Evolutionary conservation across 2,888 invertebrate species (phyloP).

Genomic region (Drosophila meridionalis): DNA sequence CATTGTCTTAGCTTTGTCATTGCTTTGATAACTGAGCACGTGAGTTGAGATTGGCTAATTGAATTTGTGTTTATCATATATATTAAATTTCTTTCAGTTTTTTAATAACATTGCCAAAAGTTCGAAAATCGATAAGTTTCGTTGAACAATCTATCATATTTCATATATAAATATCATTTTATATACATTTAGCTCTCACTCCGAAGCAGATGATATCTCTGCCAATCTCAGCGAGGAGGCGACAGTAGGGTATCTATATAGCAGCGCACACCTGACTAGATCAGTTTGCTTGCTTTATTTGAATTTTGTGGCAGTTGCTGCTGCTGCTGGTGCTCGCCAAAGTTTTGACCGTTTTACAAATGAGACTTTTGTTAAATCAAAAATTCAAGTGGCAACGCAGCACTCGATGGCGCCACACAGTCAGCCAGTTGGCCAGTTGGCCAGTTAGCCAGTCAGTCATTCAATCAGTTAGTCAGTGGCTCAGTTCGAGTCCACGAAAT

Average conservation of each 20-base stretch:
- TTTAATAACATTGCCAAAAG: background rate
- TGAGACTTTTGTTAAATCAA: slow-evolving; percentile 78
- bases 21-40: background rate
- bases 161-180: no score
- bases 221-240: background rate
- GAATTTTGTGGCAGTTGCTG: slow-evolving; percentile 42
- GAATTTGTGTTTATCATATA: background rate
- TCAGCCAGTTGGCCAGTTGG: slow-evolving; percentile 38
- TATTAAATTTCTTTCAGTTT: background rate
- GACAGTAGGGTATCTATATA: slow-evolving; percentile 3
- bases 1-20: background rate
- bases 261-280: slow-evolving; percentile 1
- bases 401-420: slow-evolving; percentile 74
- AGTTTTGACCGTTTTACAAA: slow-evolving; percentile 70
- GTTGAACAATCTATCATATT: no score
- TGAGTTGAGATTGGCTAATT: background rate
- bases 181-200: no score
- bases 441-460: slow-evolving; percentile 17
- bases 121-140: background rate
- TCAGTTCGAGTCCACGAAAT: slow-evolving; percentile 55
- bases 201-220: no score
- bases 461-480: slow-evolving; percentile 11
- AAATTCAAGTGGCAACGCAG: slow-evolving; percentile 78
- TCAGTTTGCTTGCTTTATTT: slow-evolving; percentile 45
- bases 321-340: slow-evolving; percentile 20